Percentiles rank a stretch among this genome's conserved stretches.
phyloP scores from a whole-genome alignment of 2,797 vertebrate genomes.

The Tapirus indicus region DNA sequence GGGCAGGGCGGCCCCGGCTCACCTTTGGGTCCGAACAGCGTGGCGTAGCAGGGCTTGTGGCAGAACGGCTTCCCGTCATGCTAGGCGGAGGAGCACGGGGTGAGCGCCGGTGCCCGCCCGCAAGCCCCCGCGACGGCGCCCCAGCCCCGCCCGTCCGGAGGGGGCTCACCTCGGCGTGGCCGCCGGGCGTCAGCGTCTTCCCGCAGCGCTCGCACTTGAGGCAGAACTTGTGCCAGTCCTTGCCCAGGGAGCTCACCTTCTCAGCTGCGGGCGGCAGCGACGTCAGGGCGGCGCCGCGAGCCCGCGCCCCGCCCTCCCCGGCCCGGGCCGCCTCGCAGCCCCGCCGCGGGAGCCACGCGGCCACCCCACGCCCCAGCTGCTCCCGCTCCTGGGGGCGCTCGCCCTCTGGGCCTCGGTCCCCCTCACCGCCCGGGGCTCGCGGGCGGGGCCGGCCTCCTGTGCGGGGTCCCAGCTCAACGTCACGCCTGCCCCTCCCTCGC shows the following conservation, averaged over 20 bases:
- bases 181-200: constrained; percentile 96
- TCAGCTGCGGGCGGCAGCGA: constrained; percentile 82
- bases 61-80: constrained; percentile 97
- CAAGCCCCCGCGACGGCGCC: neutral
- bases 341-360: neutral
- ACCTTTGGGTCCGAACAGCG: constrained; percentile 98
- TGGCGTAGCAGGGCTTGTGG: constrained; percentile 97
- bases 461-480: neutral
- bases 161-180: constrained; percentile 95
- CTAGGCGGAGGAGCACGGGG: constrained; percentile 82
- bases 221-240: constrained; percentile 99
- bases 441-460: too few species aligned
- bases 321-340: neutral
- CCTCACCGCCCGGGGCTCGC: neutral
- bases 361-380: neutral
- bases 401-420: neutral
- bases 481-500: neutral
- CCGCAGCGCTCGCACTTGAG: constrained; percentile 98
- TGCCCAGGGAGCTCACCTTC: constrained; percentile 98
- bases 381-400: neutral
- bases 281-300: neutral
- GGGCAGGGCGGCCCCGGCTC: neutral
- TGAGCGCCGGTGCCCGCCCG: neutral
- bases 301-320: too few species aligned
- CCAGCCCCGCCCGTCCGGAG: neutral